phyloP scores from a whole-genome alignment of 23 tunicate species.

The Phallusia fumigata region DNA sequence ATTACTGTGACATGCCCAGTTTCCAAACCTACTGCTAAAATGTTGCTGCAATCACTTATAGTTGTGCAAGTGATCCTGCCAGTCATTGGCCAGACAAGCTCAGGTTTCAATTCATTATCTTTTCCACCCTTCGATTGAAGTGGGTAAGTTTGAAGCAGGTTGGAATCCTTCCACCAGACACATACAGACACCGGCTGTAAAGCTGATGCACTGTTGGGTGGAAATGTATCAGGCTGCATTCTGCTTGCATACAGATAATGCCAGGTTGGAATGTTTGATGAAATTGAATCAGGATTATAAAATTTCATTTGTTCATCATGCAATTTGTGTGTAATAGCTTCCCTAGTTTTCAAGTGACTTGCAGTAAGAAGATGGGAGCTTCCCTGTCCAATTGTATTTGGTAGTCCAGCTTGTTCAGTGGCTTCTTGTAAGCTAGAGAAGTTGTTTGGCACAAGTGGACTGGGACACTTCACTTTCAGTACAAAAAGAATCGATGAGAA shows the following conservation, averaged over 20 bases:
- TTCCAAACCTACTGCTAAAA: conserved; percentile 65
- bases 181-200: conserved; percentile 53
- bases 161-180: conserved; percentile 67
- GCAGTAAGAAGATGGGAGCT: conserved; percentile 49
- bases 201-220: conserved; percentile 18
- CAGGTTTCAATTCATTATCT: conserved; percentile 69
- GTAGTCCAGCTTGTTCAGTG: conserved; percentile 49
- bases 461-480: conserved; percentile 54
- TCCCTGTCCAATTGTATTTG: conserved; percentile 67
- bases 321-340: conserved; percentile 16
- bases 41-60: conserved; percentile 36
- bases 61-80: conserved; percentile 36
- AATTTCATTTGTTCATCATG: conserved; percentile 42
- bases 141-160: conserved; percentile 46
- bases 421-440: conserved; percentile 32
- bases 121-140: conserved; percentile 35
- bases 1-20: conserved; percentile 60
- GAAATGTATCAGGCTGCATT: conserved; percentile 52
- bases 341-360: conserved; percentile 25
- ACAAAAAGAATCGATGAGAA: conserved; percentile 44
- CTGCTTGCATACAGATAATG: conserved; percentile 52
- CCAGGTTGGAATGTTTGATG: conserved; percentile 49
- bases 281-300: conserved; percentile 9
- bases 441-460: conserved; percentile 12
- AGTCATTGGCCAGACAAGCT: conserved; percentile 83